A percentile compares a stretch with the other conserved stretches of the same genome.
Conservation (phyloP, 2,113 vertebrate genomes). For the Salvelinus fontinalis region DNA sequence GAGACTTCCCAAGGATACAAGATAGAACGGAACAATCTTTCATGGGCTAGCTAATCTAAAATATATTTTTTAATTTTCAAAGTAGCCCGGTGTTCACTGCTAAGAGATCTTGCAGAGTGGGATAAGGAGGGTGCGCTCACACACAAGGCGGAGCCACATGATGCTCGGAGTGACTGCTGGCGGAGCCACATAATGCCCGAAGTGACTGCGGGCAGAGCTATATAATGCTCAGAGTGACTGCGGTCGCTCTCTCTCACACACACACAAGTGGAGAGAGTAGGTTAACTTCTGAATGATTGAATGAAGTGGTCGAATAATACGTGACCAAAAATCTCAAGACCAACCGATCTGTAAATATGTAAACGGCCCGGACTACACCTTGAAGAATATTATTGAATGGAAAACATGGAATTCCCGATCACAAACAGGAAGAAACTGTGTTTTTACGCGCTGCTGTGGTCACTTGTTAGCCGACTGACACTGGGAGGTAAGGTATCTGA, state of each 20-base stretch:
- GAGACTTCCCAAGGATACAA: too few relatives aligned
- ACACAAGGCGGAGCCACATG: not conserved
- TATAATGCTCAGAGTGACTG: not conserved
- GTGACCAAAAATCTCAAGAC: not conserved
- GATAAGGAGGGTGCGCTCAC: not conserved
- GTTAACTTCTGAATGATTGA: not conserved
- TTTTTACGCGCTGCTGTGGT: not conserved
- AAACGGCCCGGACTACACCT: not conserved
- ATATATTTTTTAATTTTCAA: too few relatives aligned
- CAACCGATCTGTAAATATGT: not conserved
- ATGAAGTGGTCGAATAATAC: not conserved
- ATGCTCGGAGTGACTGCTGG: too few relatives aligned
- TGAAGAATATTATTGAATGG: not conserved
- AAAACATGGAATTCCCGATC: not conserved
- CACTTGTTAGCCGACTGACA: not conserved
- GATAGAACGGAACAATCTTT: too few relatives aligned
- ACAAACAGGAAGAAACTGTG: not conserved
- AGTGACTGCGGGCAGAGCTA: not conserved
- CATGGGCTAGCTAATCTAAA: too few relatives aligned
- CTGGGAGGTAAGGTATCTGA: not conserved
- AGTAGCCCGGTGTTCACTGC: not conserved
- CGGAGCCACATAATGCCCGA: too few relatives aligned
- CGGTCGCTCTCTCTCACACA: too few relatives aligned
- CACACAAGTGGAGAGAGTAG: too few relatives aligned
- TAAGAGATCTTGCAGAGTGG: not conserved